Evolutionary conservation across 2,888 invertebrate genomes (phyloP), one percentile per base, ranked within the genome.

Genomic region (Tuta absoluta): DNA sequence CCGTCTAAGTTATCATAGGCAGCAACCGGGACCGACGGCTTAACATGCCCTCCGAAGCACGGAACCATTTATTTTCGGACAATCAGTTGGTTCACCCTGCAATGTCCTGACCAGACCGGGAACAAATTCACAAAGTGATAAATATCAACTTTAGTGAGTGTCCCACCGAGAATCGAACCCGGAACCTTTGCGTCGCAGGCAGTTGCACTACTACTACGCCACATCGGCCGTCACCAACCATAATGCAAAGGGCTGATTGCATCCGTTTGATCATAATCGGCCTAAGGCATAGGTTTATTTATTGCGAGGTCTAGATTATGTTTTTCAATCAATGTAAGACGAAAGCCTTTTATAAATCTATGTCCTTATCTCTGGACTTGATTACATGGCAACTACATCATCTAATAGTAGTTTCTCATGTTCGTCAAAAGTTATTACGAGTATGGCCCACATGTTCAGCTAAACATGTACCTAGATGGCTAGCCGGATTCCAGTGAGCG

Each of bases 171-270:
- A n/a, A n/a, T n/a, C n/a, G n/a, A n/a, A n/a, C n/a, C n/a, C n/a
- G n/a, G n/a, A n/a, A n/a, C n/a, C n/a, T n/a, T n/a, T n/a, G n/a
- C n/a, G n/a, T n/a, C n/a, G n/a, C n/a, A n/a, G n/a, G n/a, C n/a
- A n/a, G n/a, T n/a, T n/a, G n/a, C n/a, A n/a, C n/a, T n/a, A n/a
- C n/a, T n/a, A n/a, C n/a, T n/a, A n/a, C n/a, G n/a, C n/a, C n/a
- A n/a, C n/a, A n/a, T n/a, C n/a, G n/a, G n/a, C n/a, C n/a, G n/a
- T n/a, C n/a, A n/a, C n/a, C n/a, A n/a, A n/a, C 45, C 60, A 45
- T 60, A 64, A 24, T 63, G 57, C 60, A 64, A 61, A 60, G 66
- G 63, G 63, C 48, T 62, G 66, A 64, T 64, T 64, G 66, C 64
- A 49, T 62, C 62, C 62, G 62, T 51, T 62, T 45, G 41, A 37